Base-by-base conservation (phyloP, 1,140 invertebrate species). In the Drosophila ambigua region DNA sequence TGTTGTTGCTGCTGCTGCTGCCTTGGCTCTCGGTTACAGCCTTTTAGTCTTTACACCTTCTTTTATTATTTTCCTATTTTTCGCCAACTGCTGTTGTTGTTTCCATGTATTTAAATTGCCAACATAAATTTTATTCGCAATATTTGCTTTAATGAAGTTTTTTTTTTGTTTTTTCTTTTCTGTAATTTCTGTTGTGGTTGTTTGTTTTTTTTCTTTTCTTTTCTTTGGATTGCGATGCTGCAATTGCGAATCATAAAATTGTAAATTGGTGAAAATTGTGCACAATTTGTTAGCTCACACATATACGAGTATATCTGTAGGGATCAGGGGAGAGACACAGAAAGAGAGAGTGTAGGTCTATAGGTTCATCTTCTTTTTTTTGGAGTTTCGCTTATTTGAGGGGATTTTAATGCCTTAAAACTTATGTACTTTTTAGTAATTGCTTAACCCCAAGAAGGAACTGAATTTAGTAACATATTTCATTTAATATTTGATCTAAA, bases 181-280 rank as follows among this genome's bases (percentile, higher is more conserved):
- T 39, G 48, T 43, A 39, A 49, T 45, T 44, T 26, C 45, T 53
- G 35, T 52, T 11, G 9, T 39, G 9, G 35, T 54, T 48, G 49
- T n/a, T 57, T n/a, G 41, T 50, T 23, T 50, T 66, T 51, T 52
- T 59, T 45, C 64, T 55, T 55, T 53, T 55, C 39, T 41, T 46
- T 71, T 43, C 13, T 35, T 63, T 53, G 16, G 35, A 26, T 53
- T 44, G 41, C 48, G 35, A 61, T 53, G 48, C 46, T 35, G 64
- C 77, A 80, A 77, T 81, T 76, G 59, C 9, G 67, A 72, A 77
- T 83, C 75, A 88, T 89, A 79, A 83, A 88, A 88, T 83, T 78
- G 79, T 79, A 88, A 88, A 88, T 88, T 88, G 83, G 79, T 77
- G 83, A 88, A 88, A 88, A 88, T 88, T 83, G 83, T 82, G 67